Evolutionary conservation across 2,888 invertebrate genomes (phyloP), one percentile per base, ranked within the genome.

Genomic region (Furcula furcula): DNA sequence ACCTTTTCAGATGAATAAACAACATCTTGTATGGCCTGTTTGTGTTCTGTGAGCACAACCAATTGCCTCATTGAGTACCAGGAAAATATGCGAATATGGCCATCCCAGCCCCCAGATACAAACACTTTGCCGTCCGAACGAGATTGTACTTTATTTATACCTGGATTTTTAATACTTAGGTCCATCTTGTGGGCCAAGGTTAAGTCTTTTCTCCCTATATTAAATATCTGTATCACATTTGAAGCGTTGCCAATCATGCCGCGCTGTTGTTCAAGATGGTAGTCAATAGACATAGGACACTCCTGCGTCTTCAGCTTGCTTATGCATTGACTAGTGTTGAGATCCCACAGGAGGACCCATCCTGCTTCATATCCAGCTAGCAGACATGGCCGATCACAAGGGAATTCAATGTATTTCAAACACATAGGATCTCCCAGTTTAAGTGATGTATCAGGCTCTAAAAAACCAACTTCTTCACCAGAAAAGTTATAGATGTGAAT

Each of bases 321-420:
- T 53, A 92, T 82, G 49, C 86, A 78, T 64, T 89, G 90, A 67
- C 90, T 90, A 54, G 91, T 90, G 55, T 90, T 90, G 55, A 92
- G 82, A 78, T 94, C 93, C 93, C 94, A 95, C 11, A 94, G 78
- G 7, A 92, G 77, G 30, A 95, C 83, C 69, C 93, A 91, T 1
- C 95, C 95, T 12, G 92, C 91, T 71, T 95, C 95, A 52, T 94
- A 95, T 25, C 93, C 93, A 7, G 91, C 93, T 31, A 95, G 75
- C 12, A 95, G 65, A 60, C 90, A 91, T 2, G 78, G 69, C 45
- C 79, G 83, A 46, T 91, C 90, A 40, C 69, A 60, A 13, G 90
- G 69, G 51, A 86, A 91, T 63, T 89, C 80, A 40, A 87, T 63
- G 58, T 77, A 83, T 56, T 90, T 87, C 50, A 93, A 73, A 50